These are phyloP conservation scores for Rhea americana DNA, from an alignment of 2,113 vertebrate genomes.

Conservation along the genomic window DNA sequence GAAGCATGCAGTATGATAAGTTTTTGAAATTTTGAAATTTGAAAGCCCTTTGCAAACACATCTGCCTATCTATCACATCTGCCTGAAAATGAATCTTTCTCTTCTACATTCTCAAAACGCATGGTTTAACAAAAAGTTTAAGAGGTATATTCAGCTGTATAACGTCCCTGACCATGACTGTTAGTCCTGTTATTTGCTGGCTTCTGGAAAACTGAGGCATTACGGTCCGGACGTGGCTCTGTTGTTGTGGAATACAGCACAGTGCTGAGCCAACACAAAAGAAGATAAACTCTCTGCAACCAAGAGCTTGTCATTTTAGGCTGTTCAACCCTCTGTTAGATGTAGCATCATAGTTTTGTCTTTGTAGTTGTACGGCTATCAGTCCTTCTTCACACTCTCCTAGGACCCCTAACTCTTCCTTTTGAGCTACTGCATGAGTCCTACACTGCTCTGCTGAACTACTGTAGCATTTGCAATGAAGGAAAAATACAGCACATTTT, in stretches of 20 bases:
- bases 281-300: background rate
- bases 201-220: background rate
- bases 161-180: background rate
- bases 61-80: background rate
- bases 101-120: background rate
- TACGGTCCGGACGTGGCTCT: background rate
- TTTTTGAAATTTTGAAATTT: background rate
- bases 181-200: background rate
- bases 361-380: background rate
- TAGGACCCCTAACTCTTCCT: background rate
- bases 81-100: background rate
- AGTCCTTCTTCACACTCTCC: background rate
- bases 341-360: background rate
- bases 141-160: background rate
- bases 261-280: background rate
- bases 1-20: background rate
- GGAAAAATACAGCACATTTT: slow-evolving; percentile 2
- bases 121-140: background rate
- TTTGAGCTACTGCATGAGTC: background rate
- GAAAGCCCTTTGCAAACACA: background rate
- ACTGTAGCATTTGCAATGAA: background rate
- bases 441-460: background rate
- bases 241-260: background rate
- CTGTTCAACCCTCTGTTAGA: background rate
- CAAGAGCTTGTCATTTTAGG: background rate